phyloP scores from a whole-genome alignment of 2,888 invertebrate genomes.

The Rotaria sp. region DNA sequence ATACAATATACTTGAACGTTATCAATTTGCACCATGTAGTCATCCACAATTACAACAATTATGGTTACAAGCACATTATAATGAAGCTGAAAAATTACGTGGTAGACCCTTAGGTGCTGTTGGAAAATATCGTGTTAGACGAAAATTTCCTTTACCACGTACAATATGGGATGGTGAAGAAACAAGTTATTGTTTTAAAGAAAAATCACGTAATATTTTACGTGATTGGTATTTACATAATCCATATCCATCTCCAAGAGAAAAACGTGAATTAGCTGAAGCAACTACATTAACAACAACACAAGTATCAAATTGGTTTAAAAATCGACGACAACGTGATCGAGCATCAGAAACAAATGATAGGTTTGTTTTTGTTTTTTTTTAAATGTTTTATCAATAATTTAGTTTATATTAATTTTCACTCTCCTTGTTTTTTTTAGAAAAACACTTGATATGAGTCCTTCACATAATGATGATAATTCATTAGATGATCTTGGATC shows the following conservation, averaged over 20 bases:
- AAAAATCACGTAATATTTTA: constrained; percentile 66
- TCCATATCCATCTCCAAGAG: constrained; percentile 90
- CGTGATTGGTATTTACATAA: constrained; percentile 79
- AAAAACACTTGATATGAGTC: constrained; percentile 8
- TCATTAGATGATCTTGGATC: constrained; percentile 19
- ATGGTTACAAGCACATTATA: constrained; percentile 97
- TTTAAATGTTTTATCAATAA: background rate
- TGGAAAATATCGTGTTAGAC: constrained; percentile 73
- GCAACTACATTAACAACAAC: constrained; percentile 90
- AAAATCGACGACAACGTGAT: constrained; percentile 89
- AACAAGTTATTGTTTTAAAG: constrained; percentile 89
- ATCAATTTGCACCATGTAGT: constrained; percentile 86
- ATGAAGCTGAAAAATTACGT: constrained; percentile 89
- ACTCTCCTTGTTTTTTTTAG: background rate
- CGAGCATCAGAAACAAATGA: constrained; percentile 76
- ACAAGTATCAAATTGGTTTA: constrained; percentile 93
- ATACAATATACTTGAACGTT: constrained; percentile 84
- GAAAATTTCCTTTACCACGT: constrained; percentile 91
- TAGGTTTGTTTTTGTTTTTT: constrained; percentile 5
- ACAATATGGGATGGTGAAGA: constrained; percentile 99
- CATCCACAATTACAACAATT: constrained; percentile 84
- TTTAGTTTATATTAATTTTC: background rate
- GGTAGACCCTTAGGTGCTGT: constrained; percentile 77
- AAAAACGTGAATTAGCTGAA: constrained; percentile 86
- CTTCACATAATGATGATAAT: constrained; percentile 9